Conservation (phyloP, 1,140 invertebrate species). For the Parasteatoda tepidariorum region DNA sequence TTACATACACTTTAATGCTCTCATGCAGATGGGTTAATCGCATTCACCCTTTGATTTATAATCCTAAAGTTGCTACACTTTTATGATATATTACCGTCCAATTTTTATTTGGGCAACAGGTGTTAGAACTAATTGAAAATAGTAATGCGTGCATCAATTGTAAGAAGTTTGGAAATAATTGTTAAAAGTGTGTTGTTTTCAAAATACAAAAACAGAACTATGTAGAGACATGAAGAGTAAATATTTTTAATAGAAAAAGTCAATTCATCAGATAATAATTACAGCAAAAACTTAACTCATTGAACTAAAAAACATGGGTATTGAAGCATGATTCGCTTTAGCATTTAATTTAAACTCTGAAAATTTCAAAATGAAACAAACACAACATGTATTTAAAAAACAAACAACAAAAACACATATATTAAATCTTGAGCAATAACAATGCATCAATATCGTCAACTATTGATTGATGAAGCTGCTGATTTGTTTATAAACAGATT, state of each 20-base stretch:
- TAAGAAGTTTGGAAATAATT: no score
- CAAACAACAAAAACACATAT: background rate
- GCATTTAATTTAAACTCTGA: background rate
- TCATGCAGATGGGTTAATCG: no score
- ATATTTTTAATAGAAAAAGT: conserved; percentile 60
- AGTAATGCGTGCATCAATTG: no score
- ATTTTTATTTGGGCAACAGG: no score
- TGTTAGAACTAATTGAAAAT: no score
- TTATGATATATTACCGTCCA: no score
- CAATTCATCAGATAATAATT: conserved; percentile 57
- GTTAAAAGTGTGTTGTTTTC: no score
- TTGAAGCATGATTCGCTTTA: conserved; percentile 3
- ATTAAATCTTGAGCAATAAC: conserved; percentile 36
- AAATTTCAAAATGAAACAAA: background rate
- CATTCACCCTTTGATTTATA: no score
- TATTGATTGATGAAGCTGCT: conserved; percentile 29
- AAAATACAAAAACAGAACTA: no score
- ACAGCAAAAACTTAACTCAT: conserved; percentile 48
- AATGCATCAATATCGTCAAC: conserved; percentile 15
- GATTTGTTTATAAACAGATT: background rate
- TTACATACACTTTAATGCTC: no score
- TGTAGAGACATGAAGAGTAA: conserved; percentile 60
- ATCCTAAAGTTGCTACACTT: no score
- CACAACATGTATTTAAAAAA: background rate
- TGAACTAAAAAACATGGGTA: conserved; percentile 45